These are phyloP conservation scores for Hirtodrosophila trivittata DNA, from an alignment of 2,888 invertebrate species.

Conservation along the genomic window DNA sequence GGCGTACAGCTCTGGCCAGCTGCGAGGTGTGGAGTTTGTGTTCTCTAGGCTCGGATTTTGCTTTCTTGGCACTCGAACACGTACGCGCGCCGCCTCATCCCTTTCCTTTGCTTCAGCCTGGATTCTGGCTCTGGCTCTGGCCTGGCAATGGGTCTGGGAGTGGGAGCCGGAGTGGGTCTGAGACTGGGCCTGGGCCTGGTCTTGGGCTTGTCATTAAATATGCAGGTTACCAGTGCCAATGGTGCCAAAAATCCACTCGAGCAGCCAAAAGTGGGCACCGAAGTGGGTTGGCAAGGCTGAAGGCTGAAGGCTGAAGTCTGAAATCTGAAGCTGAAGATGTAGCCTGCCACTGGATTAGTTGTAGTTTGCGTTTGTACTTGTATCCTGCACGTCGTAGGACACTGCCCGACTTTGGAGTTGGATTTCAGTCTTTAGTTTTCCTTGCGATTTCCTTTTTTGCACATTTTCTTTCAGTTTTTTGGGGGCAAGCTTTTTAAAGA, in stretches of 20 bases:
- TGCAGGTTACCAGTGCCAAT: constrained; percentile 80
- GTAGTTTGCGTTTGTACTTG: constrained; percentile 52
- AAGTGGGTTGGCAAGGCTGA: constrained; percentile 13
- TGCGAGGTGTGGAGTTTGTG: constrained; percentile 33
- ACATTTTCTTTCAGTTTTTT: constrained; percentile 1
- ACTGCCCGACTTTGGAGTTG: constrained; percentile 27
- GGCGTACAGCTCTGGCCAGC: constrained; percentile 19
- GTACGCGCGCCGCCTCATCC: constrained; percentile 40
- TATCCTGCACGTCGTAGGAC: constrained; percentile 46
- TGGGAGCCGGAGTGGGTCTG: not conserved
- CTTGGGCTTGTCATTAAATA: constrained; percentile 75
- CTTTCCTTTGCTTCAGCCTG: constrained; percentile 1
- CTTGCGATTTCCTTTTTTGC: not conserved
- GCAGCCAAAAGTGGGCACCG: constrained; percentile 37
- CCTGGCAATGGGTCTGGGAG: constrained; percentile 5
- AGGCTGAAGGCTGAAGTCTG: constrained; percentile 15
- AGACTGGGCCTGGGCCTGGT: not conserved
- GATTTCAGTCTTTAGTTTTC: constrained; percentile 29
- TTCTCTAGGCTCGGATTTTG: constrained; percentile 18
- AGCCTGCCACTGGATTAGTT: constrained; percentile 70
- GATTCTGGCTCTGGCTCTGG: not conserved
- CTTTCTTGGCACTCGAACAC: constrained; percentile 76
- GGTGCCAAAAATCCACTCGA: constrained; percentile 72
- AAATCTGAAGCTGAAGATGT: not conserved
- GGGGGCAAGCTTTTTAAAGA: constrained; percentile 63